A percentile compares a stretch with the other conserved stretches of the same genome.
Conservation (phyloP, 2,113 vertebrate species). For the Pseudolaguvia tuberculata region DNA sequence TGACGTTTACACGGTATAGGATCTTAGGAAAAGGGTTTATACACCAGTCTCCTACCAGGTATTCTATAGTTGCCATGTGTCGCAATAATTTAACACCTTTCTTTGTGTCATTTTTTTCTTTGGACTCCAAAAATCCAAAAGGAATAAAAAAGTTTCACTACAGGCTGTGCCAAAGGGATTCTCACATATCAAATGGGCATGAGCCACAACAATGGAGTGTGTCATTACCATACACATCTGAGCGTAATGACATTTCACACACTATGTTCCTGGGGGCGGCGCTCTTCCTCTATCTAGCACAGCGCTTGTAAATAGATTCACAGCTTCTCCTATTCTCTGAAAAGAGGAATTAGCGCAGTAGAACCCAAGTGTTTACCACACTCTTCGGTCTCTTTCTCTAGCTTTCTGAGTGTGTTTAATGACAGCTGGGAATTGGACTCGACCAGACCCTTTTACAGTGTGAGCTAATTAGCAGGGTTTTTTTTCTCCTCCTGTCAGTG, state of each 20-base stretch:
- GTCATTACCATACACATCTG: slow-evolving; percentile 32
- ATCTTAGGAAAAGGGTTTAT: background rate
- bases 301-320: slow-evolving; percentile 43
- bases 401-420: slow-evolving; percentile 61
- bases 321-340: slow-evolving; percentile 39
- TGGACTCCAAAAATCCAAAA: too few relatives aligned
- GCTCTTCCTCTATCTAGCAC: slow-evolving; percentile 5
- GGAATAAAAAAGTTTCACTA: slow-evolving; percentile 7
- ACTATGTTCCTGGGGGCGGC: slow-evolving; percentile 41
- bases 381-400: slow-evolving; percentile 53
- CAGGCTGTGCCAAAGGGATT: slow-evolving; percentile 38
- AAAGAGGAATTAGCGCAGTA: slow-evolving; percentile 57
- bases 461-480: slow-evolving; percentile 70
- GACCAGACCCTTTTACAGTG: slow-evolving; percentile 59
- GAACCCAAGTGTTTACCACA: slow-evolving; percentile 48
- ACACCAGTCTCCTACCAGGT: background rate
- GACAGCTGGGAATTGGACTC: slow-evolving; percentile 62
- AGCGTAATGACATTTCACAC: slow-evolving; percentile 36
- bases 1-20: background rate
- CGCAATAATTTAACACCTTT: background rate
- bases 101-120: background rate
- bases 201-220: slow-evolving; percentile 22
- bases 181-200: slow-evolving; percentile 14
- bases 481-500: slow-evolving; percentile 52
- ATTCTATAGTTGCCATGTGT: background rate